phyloP scores from a whole-genome alignment of 2,113 vertebrate species.

The Pachycephala philippinensis region DNA sequence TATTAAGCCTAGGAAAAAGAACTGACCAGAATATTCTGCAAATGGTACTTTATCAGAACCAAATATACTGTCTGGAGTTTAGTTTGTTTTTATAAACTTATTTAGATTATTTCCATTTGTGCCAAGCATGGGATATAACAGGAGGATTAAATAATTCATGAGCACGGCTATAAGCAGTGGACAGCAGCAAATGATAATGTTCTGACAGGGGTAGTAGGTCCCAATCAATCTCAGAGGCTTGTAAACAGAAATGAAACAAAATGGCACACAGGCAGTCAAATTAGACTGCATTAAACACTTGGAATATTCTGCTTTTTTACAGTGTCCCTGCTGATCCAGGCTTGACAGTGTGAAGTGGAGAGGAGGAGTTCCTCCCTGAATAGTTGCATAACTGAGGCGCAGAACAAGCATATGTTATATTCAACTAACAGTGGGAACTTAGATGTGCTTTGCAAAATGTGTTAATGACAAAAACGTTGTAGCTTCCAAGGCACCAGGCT shows the following conservation, averaged over 20 bases:
- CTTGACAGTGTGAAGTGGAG: slow-evolving; percentile 22
- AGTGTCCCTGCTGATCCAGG: slow-evolving; percentile 23
- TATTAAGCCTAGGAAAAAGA: not conserved
- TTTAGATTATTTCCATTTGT: not conserved
- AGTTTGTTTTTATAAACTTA: not conserved
- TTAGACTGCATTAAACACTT: not conserved
- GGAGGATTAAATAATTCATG: not conserved
- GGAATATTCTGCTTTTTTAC: slow-evolving; percentile 1
- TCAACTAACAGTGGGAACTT: slow-evolving; percentile 25
- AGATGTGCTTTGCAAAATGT: slow-evolving; percentile 31
- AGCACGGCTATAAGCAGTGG: not conserved
- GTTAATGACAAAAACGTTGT: slow-evolving; percentile 33
- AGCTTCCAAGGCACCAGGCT: slow-evolving; percentile 46
- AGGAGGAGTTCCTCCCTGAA: slow-evolving; percentile 26
- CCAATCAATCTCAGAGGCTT: not conserved
- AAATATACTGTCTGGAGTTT: not conserved
- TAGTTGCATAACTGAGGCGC: slow-evolving; percentile 21
- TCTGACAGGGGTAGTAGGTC: not conserved
- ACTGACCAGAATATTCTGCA: not conserved
- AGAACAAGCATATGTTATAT: slow-evolving; percentile 43
- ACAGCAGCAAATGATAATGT: not conserved
- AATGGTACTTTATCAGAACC: not conserved
- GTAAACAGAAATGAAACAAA: not conserved
- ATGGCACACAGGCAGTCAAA: not conserved
- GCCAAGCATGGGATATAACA: not conserved